These are phyloP conservation scores for Chauna torquata DNA, from an alignment of 2,113 vertebrate genomes.

Conservation along the genomic window DNA sequence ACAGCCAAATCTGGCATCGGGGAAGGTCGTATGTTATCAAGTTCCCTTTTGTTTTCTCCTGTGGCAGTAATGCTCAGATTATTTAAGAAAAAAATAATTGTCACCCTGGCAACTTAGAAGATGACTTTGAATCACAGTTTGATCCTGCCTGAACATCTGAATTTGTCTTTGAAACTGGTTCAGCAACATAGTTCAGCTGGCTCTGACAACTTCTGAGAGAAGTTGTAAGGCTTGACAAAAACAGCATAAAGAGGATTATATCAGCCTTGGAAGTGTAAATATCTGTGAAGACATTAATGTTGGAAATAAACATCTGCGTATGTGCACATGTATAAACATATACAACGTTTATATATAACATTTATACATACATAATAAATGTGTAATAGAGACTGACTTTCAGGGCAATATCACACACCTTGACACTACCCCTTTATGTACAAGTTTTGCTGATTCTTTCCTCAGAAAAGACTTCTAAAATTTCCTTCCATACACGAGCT, in stretches of 20 bases:
- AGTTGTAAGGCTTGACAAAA: neutral
- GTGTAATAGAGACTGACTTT: neutral
- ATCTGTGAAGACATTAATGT: neutral
- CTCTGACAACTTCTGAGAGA: neutral
- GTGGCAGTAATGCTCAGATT: neutral
- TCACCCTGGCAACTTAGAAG: neutral
- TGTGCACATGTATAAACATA: neutral
- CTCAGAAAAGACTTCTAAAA: neutral
- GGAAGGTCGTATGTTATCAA: neutral
- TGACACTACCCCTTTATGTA: neutral
- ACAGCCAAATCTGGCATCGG: neutral
- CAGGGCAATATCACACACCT: neutral
- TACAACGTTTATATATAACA: neutral
- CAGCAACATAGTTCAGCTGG: neutral
- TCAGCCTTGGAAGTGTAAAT: slow-evolving; percentile 24
- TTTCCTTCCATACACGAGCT: neutral
- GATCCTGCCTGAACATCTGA: neutral
- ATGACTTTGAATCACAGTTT: slow-evolving; percentile 19
- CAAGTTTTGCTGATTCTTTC: neutral
- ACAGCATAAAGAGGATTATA: neutral
- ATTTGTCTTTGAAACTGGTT: neutral
- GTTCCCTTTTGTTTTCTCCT: neutral
- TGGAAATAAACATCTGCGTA: neutral
- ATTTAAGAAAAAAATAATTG: neutral
- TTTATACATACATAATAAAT: neutral